Evolutionary conservation across 2,113 vertebrate genomes (phyloP).

Genomic region (Solea senegalensis): DNA sequence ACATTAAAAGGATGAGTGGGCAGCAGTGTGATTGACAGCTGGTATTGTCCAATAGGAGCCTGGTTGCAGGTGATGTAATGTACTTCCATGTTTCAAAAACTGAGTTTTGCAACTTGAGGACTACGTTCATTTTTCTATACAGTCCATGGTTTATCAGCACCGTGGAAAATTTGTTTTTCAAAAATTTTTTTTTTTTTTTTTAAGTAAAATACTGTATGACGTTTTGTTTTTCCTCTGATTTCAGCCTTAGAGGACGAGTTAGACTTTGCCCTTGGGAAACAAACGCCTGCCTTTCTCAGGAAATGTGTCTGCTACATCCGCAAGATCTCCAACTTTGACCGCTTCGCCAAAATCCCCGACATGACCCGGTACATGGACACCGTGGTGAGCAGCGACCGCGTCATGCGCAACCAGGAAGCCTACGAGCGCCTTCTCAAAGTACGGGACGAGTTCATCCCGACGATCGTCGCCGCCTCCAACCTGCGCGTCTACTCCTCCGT

Average conservation of each 20-base stretch:
- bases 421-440: slow-evolving; percentile 94
- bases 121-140: too few relatives aligned
- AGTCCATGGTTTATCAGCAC: neutral
- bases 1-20: too few relatives aligned
- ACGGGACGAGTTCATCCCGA: slow-evolving; percentile 97
- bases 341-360: slow-evolving; percentile 93
- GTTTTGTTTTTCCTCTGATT: slow-evolving; percentile 2
- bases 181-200: neutral
- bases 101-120: too few relatives aligned
- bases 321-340: slow-evolving; percentile 97
- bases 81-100: too few relatives aligned
- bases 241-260: slow-evolving; percentile 96
- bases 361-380: slow-evolving; percentile 97
- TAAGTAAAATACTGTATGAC: neutral
- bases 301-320: slow-evolving; percentile 99
- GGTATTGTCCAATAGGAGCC: too few relatives aligned
- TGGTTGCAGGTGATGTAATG: too few relatives aligned
- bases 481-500: slow-evolving; percentile 96
- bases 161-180: neutral
- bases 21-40: too few relatives aligned
- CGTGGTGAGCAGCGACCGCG: slow-evolving; percentile 83
- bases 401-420: slow-evolving; percentile 92
- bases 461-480: slow-evolving; percentile 93
- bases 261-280: slow-evolving; percentile 97
- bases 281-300: slow-evolving; percentile 96